Base-by-base conservation (phyloP, 2,113 vertebrate genomes). In the Piprites chloris region DNA sequence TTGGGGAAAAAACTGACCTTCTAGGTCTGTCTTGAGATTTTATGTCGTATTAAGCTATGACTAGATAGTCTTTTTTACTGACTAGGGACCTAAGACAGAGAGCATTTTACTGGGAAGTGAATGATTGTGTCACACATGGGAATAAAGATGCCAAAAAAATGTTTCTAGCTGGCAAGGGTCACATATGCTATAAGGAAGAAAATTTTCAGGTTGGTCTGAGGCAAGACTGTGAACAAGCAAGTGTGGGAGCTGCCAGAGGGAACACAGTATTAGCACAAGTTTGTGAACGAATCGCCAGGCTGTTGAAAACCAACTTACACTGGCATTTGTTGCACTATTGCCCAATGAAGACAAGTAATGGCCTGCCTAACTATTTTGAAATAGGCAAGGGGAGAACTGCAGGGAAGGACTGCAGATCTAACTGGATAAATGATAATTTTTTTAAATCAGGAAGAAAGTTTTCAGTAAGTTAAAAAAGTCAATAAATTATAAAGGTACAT, bases 211-310 rank as follows among this genome's bases (percentile, higher is more conserved):
- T 61, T 73, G 47, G 32, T 82, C 28, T 59, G 30, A 74, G 73
- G 55, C 41, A 93, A 89, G 81, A 72, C 42, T 56, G 22, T 50
- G 77, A 93, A 79, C 28, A 90, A 88, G 62, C 20, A 81, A 83
- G 32, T 4, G 24, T 65, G 74, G 35, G 56, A 94, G 47, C 59
- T 93, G 75, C 84, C 84, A 78, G 59, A 85, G 42, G 53, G 65
- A 90, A 81, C 13, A 41, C 27, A 62, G 73, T 14, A 35, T 55
- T 71, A 59, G 58, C 72, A 69, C 32, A 62, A 15, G 23, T 19
- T n/a, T 58, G 41, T 46, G 85, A 80, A 56, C 3, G 6, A 58
- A 59, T 5, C 0, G 0, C 35, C 49, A 89, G 50, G 35, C 73
- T 90, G 50, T 9, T 55, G 37, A 84, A 74, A 94, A 42, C 3